A percentile compares a stretch with the other conserved stretches of the same genome.
Evolutionary conservation across 2,888 invertebrate species (phyloP).

Genomic region (Machimus atricapillus): DNA sequence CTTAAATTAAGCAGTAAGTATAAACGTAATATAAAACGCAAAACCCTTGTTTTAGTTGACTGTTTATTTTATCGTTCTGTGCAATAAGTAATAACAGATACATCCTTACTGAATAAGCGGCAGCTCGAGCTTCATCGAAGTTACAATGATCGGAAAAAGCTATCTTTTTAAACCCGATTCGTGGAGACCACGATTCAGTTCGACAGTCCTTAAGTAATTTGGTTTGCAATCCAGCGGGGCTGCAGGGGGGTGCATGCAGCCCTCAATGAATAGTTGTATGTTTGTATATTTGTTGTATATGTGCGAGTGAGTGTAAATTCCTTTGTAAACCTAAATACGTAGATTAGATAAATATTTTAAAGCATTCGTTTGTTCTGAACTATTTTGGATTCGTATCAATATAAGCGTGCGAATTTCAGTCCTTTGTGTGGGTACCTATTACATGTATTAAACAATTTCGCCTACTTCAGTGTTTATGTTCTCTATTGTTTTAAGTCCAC

Average conservation of each 20-base stretch:
- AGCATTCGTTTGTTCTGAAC: constrained; percentile 41
- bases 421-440: constrained; percentile 22
- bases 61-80: background rate
- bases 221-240: constrained; percentile 43
- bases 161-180: background rate
- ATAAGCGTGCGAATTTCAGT: constrained; percentile 42
- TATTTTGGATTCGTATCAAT: constrained; percentile 38
- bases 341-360: constrained; percentile 38
- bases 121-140: background rate
- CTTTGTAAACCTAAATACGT: constrained; percentile 32
- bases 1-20: constrained; percentile 4
- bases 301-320: constrained; percentile 23
- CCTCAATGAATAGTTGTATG: background rate
- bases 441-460: constrained; percentile 11
- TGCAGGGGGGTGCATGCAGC: background rate
- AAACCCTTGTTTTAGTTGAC: constrained; percentile 22
- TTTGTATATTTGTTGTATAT: constrained; percentile 16
- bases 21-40: constrained; percentile 12
- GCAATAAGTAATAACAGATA: background rate
- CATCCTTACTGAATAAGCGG: background rate
- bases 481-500: constrained; percentile 17
- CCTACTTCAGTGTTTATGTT: background rate
- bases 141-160: background rate
- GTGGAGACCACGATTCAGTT: background rate
- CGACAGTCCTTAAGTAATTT: constrained; percentile 46